These are phyloP conservation scores for Ochropleura plecta DNA, from an alignment of 2,888 invertebrate genomes.

Conservation along the genomic window DNA sequence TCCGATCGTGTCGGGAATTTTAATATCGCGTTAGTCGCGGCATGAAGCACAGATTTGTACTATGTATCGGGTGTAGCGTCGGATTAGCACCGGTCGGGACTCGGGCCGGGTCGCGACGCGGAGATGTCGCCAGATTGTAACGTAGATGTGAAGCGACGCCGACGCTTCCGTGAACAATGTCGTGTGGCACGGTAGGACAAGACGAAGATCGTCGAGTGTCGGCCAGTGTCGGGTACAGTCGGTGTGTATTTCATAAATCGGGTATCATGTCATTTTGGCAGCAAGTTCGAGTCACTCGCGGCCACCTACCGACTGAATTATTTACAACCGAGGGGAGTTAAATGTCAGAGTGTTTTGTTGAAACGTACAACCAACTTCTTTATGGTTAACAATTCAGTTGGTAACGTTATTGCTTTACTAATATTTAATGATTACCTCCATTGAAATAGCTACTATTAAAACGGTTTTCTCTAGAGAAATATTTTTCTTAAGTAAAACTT, in stretches of 20 bases:
- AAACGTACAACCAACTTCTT: neutral
- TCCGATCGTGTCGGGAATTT: slow-evolving; percentile 63
- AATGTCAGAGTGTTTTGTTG: slow-evolving; percentile 20
- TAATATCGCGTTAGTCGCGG: slow-evolving; percentile 63
- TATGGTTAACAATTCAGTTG: slow-evolving; percentile 28
- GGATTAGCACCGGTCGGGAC: slow-evolving; percentile 4
- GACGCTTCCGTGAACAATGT: slow-evolving; percentile 9
- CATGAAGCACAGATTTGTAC: slow-evolving; percentile 58
- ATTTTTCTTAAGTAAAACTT: neutral
- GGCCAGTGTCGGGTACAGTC: slow-evolving; percentile 3
- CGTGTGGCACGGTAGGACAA: neutral
- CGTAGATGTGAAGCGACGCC: slow-evolving; percentile 23
- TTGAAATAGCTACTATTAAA: neutral
- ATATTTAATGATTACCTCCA: slow-evolving; percentile 7
- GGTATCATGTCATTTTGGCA: slow-evolving; percentile 7
- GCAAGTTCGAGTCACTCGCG: neutral
- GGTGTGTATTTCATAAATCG: slow-evolving; percentile 15
- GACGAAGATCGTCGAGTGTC: slow-evolving; percentile 2
- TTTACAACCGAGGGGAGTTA: slow-evolving; percentile 33
- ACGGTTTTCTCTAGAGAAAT: neutral
- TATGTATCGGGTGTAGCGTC: slow-evolving; percentile 5
- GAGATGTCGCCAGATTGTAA: slow-evolving; percentile 29
- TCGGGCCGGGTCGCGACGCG: neutral
- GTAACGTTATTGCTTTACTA: neutral
- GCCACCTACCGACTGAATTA: slow-evolving; percentile 21